Evolutionary conservation across 2,888 invertebrate genomes (phyloP).

Genomic region (Halictus quadricinctus): DNA sequence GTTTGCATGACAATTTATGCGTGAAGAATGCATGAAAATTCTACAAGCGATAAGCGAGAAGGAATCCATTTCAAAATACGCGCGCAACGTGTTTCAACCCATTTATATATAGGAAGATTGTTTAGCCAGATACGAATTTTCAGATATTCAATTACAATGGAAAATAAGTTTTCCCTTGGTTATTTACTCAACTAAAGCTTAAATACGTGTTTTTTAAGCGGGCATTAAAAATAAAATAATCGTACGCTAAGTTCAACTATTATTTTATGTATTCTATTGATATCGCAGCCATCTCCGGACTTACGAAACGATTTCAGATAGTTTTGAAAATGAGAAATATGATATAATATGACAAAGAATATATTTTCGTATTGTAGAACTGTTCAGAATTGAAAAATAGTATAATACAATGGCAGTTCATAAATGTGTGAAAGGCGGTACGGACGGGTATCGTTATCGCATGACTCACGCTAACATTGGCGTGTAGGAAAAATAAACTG

Average conservation of each 20-base stretch:
- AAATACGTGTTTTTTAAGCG: not conserved
- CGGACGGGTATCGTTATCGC: constrained; percentile 30
- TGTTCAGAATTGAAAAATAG: not conserved
- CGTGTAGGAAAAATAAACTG: constrained; percentile 15
- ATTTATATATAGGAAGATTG: not conserved
- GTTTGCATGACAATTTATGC: too few species aligned
- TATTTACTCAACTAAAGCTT: not conserved
- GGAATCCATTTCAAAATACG: not conserved
- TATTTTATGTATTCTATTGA: not conserved
- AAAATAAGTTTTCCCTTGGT: not conserved
- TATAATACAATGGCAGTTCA: not conserved
- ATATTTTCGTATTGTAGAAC: not conserved
- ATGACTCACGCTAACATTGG: constrained; percentile 35
- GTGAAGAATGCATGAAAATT: not conserved
- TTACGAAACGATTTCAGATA: not conserved
- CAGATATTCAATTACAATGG: not conserved
- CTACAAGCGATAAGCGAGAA: not conserved
- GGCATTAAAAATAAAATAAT: not conserved
- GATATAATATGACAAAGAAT: not conserved
- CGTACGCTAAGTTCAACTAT: not conserved
- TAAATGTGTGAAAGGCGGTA: not conserved
- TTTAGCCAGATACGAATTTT: not conserved
- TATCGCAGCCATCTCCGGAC: not conserved
- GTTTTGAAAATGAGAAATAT: not conserved
- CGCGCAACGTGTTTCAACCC: not conserved